Evolutionary conservation across 1,140 invertebrate genomes (phyloP).

Genomic region (Ips typographus): DNA sequence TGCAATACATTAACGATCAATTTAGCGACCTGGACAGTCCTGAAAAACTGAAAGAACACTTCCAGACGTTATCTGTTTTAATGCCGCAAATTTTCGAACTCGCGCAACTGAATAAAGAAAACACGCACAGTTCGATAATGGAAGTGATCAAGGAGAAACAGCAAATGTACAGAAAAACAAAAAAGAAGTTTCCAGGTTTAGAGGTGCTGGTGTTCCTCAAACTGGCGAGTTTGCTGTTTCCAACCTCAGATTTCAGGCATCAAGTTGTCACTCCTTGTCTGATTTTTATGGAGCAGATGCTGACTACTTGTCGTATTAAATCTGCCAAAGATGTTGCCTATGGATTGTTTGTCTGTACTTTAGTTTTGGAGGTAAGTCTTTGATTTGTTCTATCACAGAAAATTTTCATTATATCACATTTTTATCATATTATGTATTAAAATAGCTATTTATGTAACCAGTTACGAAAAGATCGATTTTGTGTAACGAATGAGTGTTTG

Average conservation of each 20-base stretch:
- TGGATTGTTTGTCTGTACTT: slow-evolving; percentile 74
- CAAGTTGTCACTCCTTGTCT: slow-evolving; percentile 80
- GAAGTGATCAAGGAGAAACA: slow-evolving; percentile 77
- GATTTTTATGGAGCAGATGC: slow-evolving; percentile 80
- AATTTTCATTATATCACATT: not conserved
- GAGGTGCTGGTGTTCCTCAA: slow-evolving; percentile 81
- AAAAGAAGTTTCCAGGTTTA: slow-evolving; percentile 64
- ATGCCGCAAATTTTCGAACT: slow-evolving; percentile 73
- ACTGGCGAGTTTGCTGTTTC: slow-evolving; percentile 74
- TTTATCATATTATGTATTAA: not conserved
- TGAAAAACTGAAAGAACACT: slow-evolving; percentile 57
- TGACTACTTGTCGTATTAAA: slow-evolving; percentile 64
- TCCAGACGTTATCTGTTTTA: slow-evolving; percentile 64
- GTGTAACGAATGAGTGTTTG: no score
- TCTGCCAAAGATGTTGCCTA: slow-evolving; percentile 68
- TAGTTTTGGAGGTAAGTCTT: slow-evolving; percentile 69
- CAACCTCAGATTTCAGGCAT: slow-evolving; percentile 87
- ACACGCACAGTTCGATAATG: slow-evolving; percentile 63
- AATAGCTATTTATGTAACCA: no score
- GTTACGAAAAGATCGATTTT: no score
- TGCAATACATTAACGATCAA: slow-evolving; percentile 74
- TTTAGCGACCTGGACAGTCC: slow-evolving; percentile 54
- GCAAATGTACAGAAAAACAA: slow-evolving; percentile 63
- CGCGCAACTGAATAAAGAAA: slow-evolving; percentile 67
- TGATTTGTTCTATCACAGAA: no score